These are phyloP conservation scores for Rafetus swinhoei DNA, from an alignment of 2,113 vertebrate species.

Conservation along the genomic window DNA sequence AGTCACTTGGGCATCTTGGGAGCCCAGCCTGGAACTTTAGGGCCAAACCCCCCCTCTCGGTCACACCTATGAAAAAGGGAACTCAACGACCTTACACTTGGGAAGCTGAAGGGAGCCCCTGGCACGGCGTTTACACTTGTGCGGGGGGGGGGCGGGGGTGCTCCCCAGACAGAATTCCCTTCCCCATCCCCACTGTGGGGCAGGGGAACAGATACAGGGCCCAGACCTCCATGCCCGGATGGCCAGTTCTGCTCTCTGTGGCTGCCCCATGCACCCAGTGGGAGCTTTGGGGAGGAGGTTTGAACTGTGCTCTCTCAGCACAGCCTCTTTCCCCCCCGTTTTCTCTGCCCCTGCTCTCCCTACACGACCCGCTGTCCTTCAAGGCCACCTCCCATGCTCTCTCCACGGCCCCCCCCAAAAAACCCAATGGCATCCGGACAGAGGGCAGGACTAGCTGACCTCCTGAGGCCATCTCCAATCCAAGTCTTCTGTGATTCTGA, in stretches of 20 bases:
- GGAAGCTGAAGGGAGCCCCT: neutral
- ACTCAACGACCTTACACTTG: neutral
- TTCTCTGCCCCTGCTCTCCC: neutral
- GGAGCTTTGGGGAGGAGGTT: neutral
- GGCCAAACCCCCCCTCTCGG: no score
- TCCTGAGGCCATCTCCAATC: no score
- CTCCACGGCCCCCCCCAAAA: neutral
- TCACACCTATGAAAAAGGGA: neutral
- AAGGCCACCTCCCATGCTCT: neutral
- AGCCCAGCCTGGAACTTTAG: neutral
- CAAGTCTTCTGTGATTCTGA: no score
- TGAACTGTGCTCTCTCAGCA: neutral
- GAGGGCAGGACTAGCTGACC: no score
- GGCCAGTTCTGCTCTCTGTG: neutral
- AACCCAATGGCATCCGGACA: no score
- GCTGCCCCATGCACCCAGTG: neutral
- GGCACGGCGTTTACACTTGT: neutral
- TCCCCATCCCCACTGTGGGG: neutral
- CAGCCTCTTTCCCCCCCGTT: neutral
- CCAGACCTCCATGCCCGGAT: neutral
- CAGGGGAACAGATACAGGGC: neutral
- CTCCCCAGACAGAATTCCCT: neutral
- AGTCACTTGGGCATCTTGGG: neutral
- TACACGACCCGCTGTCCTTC: neutral
- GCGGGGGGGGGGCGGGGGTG: neutral